phyloP scores from a whole-genome alignment of 2,888 invertebrate species.

The Erebia ligea region DNA sequence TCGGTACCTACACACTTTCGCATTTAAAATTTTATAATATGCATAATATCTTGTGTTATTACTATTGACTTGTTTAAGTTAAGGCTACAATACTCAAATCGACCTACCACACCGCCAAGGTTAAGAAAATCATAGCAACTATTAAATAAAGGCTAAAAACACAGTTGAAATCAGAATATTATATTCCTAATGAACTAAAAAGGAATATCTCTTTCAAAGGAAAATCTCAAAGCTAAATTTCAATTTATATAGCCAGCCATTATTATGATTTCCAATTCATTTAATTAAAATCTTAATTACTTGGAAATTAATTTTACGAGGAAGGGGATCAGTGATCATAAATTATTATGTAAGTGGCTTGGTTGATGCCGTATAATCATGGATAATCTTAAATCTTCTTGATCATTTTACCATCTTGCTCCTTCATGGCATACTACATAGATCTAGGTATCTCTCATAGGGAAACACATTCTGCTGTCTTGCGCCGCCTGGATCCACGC shows the following conservation, averaged over 20 bases:
- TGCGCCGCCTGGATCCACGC: no score
- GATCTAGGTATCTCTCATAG: no score
- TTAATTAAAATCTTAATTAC: slow-evolving; percentile 22
- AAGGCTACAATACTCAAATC: no score
- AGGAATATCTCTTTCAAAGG: slow-evolving; percentile 13
- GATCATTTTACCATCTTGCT: neutral
- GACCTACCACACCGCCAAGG: no score
- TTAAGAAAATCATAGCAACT: neutral
- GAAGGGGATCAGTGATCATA: slow-evolving; percentile 5
- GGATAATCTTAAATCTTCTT: neutral
- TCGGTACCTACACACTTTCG: no score
- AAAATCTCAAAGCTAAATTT: slow-evolving; percentile 20
- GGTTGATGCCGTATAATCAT: neutral
- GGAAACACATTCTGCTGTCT: no score
- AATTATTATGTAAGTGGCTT: neutral
- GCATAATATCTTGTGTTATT: no score
- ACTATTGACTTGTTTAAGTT: no score
- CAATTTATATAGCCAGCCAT: slow-evolving; percentile 16
- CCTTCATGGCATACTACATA: no score
- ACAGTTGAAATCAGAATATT: slow-evolving; percentile 11
- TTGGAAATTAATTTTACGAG: slow-evolving; percentile 8
- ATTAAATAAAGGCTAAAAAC: neutral
- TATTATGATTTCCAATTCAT: slow-evolving; percentile 24
- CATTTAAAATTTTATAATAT: no score
- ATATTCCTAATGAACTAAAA: slow-evolving; percentile 7